Percentiles rank a stretch among this genome's conserved stretches.
Conservation (phyloP, 2,888 invertebrate genomes). For the Epinotia nisella region DNA sequence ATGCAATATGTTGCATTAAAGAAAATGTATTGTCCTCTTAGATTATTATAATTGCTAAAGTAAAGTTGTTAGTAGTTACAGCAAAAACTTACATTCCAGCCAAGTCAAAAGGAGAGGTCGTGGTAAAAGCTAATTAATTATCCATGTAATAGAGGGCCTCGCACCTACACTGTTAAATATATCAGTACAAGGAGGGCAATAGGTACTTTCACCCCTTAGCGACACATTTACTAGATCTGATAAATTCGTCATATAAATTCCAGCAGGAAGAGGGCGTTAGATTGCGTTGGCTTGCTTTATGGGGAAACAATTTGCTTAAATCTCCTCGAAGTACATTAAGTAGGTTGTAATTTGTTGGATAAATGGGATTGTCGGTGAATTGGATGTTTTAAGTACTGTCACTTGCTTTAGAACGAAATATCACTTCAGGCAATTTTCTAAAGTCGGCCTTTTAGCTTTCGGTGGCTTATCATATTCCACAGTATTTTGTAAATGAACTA, state of each 20-base stretch:
- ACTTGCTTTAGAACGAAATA: not conserved
- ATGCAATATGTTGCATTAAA: too few species aligned
- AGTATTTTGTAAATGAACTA: too few species aligned
- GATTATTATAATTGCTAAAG: not conserved
- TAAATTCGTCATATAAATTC: slow-evolving; percentile 43
- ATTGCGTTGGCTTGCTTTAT: slow-evolving; percentile 36
- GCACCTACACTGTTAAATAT: slow-evolving; percentile 22
- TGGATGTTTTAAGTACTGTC: not conserved
- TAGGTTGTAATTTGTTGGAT: slow-evolving; percentile 27
- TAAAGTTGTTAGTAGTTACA: not conserved
- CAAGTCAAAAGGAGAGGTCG: not conserved
- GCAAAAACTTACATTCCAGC: not conserved
- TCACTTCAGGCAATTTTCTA: too few species aligned
- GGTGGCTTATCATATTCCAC: too few species aligned
- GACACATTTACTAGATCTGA: slow-evolving; percentile 39
- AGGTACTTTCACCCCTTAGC: slow-evolving; percentile 31
- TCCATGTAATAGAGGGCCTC: slow-evolving; percentile 2
- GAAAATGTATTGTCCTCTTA: too few species aligned
- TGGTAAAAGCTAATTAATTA: slow-evolving; percentile 19
- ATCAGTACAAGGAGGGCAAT: slow-evolving; percentile 23
- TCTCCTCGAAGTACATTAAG: slow-evolving; percentile 36
- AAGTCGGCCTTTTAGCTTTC: too few species aligned
- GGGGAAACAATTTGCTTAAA: slow-evolving; percentile 41
- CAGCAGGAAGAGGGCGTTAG: slow-evolving; percentile 32
- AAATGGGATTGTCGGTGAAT: slow-evolving; percentile 9